Evolutionary conservation across 92 coral and sea anemone genomes (phyloP).

Genomic region (Diadumene lineata): DNA sequence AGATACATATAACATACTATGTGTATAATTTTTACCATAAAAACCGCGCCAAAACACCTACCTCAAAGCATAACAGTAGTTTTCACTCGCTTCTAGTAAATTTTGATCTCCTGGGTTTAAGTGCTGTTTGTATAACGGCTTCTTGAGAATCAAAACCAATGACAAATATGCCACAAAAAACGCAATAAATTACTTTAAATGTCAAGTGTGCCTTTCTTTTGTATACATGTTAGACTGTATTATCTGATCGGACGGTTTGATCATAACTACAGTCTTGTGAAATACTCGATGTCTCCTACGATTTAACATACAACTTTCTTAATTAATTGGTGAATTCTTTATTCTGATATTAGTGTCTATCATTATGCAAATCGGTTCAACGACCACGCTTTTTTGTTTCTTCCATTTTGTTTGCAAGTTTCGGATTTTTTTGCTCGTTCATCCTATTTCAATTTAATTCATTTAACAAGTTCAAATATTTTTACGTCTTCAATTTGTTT

Average conservation of each 20-base stretch:
- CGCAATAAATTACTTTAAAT: neutral
- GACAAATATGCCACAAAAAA: neutral
- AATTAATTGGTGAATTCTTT: neutral
- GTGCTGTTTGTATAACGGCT: slow-evolving; percentile 10
- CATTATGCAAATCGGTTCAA: neutral
- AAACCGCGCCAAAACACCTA: too few species aligned
- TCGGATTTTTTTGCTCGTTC: too few species aligned
- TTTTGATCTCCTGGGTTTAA: neutral
- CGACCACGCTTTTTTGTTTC: neutral
- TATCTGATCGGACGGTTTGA: too few species aligned
- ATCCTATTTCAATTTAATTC: too few species aligned
- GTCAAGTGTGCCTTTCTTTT: neutral
- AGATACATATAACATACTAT: too few species aligned
- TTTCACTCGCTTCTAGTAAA: too few species aligned
- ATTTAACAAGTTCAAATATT: too few species aligned
- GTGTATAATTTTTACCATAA: too few species aligned
- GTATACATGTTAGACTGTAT: neutral
- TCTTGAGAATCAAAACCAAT: neutral
- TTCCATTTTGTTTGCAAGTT: too few species aligned
- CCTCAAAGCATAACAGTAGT: too few species aligned
- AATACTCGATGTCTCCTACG: neutral
- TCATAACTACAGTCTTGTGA: too few species aligned
- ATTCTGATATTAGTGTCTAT: neutral
- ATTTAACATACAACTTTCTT: neutral
- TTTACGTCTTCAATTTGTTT: too few species aligned